phyloP scores from a whole-genome alignment of 2,888 invertebrate genomes.

The Drosophila borborema region DNA sequence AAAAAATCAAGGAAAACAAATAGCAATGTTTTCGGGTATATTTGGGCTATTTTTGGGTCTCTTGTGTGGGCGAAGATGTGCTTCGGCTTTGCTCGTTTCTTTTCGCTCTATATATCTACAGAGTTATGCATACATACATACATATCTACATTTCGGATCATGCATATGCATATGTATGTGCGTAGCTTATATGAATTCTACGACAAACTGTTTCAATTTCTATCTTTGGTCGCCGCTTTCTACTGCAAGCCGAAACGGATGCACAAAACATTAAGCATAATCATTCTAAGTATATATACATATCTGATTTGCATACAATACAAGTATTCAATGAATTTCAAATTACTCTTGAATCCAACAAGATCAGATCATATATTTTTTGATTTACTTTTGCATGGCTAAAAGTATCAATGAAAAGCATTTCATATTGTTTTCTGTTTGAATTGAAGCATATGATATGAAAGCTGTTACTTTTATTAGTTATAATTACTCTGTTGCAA shows the following conservation, averaged over 20 bases:
- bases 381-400: no score
- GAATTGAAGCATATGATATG: not conserved
- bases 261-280: constrained; percentile 18
- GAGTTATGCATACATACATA: constrained; percentile 4
- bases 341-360: not conserved
- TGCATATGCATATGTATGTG: constrained; percentile 22
- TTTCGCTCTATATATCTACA: constrained; percentile 9
- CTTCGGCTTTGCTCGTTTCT: constrained; percentile 53
- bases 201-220: constrained; percentile 34
- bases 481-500: not conserved
- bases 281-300: constrained; percentile 8
- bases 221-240: constrained; percentile 43
- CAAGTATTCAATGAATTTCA: constrained; percentile 1
- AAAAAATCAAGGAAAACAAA: constrained; percentile 74
- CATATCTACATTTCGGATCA: constrained; percentile 29
- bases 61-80: constrained; percentile 69
- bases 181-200: constrained; percentile 32
- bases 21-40: constrained; percentile 71
- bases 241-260: constrained; percentile 26
- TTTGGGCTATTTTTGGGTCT: constrained; percentile 66
- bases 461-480: not conserved
- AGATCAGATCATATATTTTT: not conserved
- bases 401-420: not conserved
- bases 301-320: not conserved
- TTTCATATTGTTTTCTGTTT: not conserved